phyloP scores from a whole-genome alignment of 2,113 vertebrate species.

The Eidolon helvum region DNA sequence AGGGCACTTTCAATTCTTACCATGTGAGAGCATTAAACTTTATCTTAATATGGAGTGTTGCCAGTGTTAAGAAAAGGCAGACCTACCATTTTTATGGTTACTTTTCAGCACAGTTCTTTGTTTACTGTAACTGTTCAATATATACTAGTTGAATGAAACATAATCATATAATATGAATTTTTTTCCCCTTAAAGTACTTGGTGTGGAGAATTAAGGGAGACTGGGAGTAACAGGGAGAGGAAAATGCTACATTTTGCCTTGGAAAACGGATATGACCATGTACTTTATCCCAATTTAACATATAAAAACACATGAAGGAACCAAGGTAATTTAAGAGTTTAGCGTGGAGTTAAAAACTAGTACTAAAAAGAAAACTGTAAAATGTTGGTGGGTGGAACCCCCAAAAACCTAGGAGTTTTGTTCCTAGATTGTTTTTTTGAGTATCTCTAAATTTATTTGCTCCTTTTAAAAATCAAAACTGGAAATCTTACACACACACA shows the following conservation, averaged over 20 bases:
- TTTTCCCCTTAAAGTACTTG: not conserved
- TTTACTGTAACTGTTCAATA: not conserved
- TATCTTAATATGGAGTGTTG: not conserved
- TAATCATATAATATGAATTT: not conserved
- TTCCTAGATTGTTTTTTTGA: not conserved
- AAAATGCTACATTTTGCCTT: constrained; percentile 7
- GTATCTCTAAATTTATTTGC: not conserved
- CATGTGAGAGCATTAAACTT: not conserved
- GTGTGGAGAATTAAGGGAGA: not conserved
- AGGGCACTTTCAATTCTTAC: not conserved
- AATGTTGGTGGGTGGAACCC: not conserved
- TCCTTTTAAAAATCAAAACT: constrained; percentile 9
- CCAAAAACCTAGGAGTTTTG: not conserved
- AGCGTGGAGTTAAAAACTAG: constrained; percentile 34
- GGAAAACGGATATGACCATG: not conserved
- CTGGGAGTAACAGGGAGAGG: not conserved
- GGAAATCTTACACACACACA: not conserved
- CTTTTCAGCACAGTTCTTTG: not conserved
- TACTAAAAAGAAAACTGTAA: not conserved
- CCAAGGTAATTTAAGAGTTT: not conserved
- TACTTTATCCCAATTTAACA: constrained; percentile 20
- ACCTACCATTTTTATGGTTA: not conserved
- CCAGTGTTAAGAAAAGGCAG: not conserved
- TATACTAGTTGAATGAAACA: not conserved
- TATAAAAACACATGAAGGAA: constrained; percentile 29